Conservation (phyloP, 2,797 vertebrate species). For the Arctocebus calabarensis region DNA sequence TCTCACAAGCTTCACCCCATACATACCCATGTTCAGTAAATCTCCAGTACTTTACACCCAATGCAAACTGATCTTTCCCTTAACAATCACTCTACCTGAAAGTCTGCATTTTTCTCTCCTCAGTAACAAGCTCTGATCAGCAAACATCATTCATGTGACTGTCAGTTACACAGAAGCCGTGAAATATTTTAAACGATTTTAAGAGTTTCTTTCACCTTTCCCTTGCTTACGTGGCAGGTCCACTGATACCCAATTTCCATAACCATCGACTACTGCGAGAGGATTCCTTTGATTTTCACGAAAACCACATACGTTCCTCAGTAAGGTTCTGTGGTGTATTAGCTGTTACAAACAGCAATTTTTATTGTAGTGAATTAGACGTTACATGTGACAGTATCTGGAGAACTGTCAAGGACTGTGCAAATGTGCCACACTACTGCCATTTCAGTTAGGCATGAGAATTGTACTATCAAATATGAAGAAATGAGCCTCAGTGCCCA, state of each 20-base stretch:
- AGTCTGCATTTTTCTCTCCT: constrained; percentile 48
- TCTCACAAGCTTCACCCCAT: neutral
- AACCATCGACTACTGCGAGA: neutral
- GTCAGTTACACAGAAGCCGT: constrained; percentile 24
- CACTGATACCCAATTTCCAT: constrained; percentile 21
- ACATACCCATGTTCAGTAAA: neutral
- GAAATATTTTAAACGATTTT: constrained; percentile 24
- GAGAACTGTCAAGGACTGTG: neutral
- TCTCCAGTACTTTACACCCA: neutral
- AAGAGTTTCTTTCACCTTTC: constrained; percentile 1
- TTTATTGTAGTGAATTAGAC: constrained; percentile 14
- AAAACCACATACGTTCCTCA: constrained; percentile 17
- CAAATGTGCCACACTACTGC: neutral
- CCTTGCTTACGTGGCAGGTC: neutral
- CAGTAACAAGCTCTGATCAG: neutral
- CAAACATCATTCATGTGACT: neutral
- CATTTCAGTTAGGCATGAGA: constrained; percentile 11
- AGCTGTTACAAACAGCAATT: neutral
- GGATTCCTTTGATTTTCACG: constrained; percentile 63
- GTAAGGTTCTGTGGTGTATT: neutral
- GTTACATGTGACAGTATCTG: neutral
- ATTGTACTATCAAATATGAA: constrained; percentile 17
- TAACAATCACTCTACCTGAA: neutral
- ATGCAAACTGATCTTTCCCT: neutral
- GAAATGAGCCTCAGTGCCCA: neutral